Conservation (phyloP, 2,797 vertebrate species). For the Allenopithecus nigroviridis region DNA sequence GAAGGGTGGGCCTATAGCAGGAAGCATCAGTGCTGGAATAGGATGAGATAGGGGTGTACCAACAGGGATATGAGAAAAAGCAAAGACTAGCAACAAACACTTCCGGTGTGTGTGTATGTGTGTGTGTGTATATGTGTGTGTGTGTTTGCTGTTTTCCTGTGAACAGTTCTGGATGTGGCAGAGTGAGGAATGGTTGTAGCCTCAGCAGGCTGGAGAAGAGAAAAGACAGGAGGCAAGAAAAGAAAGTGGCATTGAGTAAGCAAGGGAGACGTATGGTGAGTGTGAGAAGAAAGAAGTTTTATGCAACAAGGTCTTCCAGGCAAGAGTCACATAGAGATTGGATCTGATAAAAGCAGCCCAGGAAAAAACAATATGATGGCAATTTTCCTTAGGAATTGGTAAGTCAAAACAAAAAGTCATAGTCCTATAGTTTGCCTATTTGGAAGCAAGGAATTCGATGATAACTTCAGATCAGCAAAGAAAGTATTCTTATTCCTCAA, state of each 20-base stretch:
- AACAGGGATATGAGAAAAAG: neutral
- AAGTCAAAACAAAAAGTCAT: neutral
- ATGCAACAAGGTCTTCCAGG: neutral
- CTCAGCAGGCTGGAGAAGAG: neutral
- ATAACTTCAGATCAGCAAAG: neutral
- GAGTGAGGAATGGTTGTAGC: neutral
- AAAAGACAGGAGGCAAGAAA: neutral
- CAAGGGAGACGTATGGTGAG: neutral
- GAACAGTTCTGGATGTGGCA: neutral
- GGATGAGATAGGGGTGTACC: neutral
- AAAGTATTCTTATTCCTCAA: neutral
- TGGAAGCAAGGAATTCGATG: neutral
- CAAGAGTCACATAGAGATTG: neutral
- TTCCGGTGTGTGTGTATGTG: too few relatives aligned
- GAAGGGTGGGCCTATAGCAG: too few relatives aligned
- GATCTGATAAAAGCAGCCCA: neutral
- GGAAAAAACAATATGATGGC: neutral
- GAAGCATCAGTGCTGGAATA: neutral
- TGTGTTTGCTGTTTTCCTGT: neutral
- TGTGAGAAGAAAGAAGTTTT: neutral
- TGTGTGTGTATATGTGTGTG: neutral
- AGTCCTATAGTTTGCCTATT: neutral
- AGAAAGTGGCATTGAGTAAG: neutral
- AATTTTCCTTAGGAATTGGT: neutral
- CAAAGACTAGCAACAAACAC: neutral